A percentile compares a stretch with the other conserved stretches of the same genome.
phyloP scores from a whole-genome alignment of 2,888 invertebrate species.

The Odontocerum albicorne region DNA sequence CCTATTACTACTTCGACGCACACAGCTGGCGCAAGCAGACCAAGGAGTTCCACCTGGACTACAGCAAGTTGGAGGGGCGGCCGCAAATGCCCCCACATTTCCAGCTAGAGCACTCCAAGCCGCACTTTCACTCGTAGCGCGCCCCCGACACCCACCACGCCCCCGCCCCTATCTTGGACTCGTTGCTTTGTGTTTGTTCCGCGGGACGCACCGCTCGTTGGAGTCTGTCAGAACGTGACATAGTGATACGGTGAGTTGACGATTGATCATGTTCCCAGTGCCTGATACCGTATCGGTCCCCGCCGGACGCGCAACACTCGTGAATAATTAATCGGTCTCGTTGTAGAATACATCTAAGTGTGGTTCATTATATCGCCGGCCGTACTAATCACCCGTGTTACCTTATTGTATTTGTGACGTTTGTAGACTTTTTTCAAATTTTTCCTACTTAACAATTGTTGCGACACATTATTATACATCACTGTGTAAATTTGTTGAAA shows the following conservation, averaged over 20 bases:
- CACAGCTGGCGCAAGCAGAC: constrained; percentile 99
- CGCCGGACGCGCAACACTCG: no score
- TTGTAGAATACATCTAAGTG: no score
- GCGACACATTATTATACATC: no score
- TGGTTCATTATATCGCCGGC: no score
- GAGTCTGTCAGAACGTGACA: not conserved
- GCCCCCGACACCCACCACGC: not conserved
- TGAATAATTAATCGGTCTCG: no score
- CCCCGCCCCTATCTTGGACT: no score
- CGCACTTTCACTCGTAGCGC: constrained; percentile 57
- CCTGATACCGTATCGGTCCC: not conserved
- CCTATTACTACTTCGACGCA: constrained; percentile 99
- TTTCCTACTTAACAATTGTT: no score
- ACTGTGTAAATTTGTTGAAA: no score
- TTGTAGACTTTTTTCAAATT: no score
- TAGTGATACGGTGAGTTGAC: not conserved
- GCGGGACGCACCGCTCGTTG: not conserved
- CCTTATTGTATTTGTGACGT: no score
- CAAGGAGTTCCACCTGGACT: constrained; percentile 98
- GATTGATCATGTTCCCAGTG: not conserved
- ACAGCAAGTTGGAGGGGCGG: constrained; percentile 96
- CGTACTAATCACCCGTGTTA: no score
- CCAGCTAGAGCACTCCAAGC: constrained; percentile 46
- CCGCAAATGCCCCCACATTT: constrained; percentile 75
- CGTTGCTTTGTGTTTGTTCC: not conserved